Conservation (phyloP, 2,113 vertebrate genomes). For the Prietella phreatophila region DNA sequence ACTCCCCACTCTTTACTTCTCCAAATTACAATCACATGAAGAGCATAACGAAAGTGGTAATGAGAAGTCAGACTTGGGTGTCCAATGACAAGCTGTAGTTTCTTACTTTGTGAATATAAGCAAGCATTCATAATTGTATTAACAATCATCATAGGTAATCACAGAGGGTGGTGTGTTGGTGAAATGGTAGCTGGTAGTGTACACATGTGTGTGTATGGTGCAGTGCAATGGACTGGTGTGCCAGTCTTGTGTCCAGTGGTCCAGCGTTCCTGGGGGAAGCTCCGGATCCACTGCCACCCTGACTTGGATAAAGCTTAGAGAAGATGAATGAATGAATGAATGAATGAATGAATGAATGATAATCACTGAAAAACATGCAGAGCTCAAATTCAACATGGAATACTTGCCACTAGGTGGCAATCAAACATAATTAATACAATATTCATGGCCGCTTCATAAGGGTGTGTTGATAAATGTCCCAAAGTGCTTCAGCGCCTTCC, state of each 20-base stretch:
- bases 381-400: not conserved
- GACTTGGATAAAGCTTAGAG: not conserved
- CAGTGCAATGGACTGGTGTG: not conserved
- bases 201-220: not conserved
- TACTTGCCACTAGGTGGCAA: not conserved
- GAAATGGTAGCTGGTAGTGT: not conserved
- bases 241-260: not conserved
- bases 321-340: not conserved
- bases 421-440: not conserved
- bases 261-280: not conserved
- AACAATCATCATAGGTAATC: not conserved
- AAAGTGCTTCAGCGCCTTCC: no score
- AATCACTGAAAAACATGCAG: not conserved
- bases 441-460: not conserved
- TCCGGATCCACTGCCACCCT: not conserved
- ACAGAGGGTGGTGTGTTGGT: not conserved
- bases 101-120: not conserved
- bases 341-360: not conserved
- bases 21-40: conserved; percentile 29
- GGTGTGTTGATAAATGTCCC: no score
- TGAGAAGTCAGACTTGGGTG: not conserved
- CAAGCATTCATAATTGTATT: not conserved
- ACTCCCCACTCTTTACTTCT: conserved; percentile 34
- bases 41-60: not conserved
- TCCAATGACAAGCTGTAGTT: not conserved